Percentiles rank a stretch among this genome's conserved stretches.
phyloP scores from a whole-genome alignment of 2,888 invertebrate species.

The Diaperis boleti region DNA sequence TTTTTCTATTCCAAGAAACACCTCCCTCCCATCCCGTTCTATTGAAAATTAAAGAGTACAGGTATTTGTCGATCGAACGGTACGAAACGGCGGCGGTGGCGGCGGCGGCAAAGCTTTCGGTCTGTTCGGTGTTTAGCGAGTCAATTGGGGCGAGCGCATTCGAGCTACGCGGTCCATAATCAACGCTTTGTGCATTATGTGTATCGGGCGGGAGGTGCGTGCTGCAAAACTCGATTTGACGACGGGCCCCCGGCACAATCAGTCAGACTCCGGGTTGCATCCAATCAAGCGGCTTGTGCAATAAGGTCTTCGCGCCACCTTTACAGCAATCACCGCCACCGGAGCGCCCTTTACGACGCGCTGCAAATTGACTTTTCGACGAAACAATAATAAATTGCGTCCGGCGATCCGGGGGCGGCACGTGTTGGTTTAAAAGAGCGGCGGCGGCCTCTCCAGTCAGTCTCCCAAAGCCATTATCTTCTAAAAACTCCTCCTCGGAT shows the following conservation, averaged over 20 bases:
- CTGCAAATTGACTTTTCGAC: conserved; percentile 59
- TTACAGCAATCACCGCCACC: conserved; percentile 31
- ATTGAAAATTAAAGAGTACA: conserved; percentile 33
- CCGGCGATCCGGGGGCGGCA: conserved; percentile 32
- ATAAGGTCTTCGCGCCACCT: conserved; percentile 35
- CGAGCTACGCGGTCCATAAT: conserved; percentile 50
- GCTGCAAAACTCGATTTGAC: conserved; percentile 38
- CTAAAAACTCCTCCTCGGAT: too few species aligned
- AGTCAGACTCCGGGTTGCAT: conserved; percentile 50
- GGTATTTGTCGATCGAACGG: conserved; percentile 37
- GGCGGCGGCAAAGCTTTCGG: conserved; percentile 27
- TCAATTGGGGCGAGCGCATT: conserved; percentile 54
- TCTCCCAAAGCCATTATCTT: too few species aligned
- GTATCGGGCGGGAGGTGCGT: conserved; percentile 47
- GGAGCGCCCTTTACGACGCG: conserved; percentile 49
- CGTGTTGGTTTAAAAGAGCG: background rate
- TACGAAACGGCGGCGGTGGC: conserved; percentile 29
- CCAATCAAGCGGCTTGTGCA: conserved; percentile 46
- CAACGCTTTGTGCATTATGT: conserved; percentile 56
- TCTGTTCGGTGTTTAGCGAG: conserved; percentile 50
- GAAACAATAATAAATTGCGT: conserved; percentile 58
- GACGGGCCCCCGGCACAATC: conserved; percentile 49
- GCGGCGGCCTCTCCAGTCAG: conserved; percentile 60
- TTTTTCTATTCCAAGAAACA: too few species aligned
- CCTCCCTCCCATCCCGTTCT: conserved; percentile 2